These are phyloP conservation scores for Zapus hudsonius DNA, from an alignment of 2,113 vertebrate genomes.

Conservation along the genomic window DNA sequence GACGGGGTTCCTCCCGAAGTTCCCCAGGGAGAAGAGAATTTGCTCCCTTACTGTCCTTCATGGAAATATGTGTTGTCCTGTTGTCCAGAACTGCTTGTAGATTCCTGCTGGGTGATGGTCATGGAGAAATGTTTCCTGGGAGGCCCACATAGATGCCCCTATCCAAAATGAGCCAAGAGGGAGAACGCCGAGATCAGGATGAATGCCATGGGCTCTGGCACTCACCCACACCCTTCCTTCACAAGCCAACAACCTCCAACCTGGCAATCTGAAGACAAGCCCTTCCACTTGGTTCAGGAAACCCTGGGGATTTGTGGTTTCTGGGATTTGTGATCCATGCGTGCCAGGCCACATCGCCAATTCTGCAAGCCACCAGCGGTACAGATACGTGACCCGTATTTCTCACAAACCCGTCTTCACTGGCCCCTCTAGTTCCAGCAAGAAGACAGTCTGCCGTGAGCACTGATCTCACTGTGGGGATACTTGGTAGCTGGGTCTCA, in stretches of 20 bases:
- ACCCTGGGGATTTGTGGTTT: constrained; percentile 62
- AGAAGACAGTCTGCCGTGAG: constrained; percentile 41
- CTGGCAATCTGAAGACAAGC: neutral
- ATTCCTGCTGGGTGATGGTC: neutral
- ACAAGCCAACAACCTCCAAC: neutral
- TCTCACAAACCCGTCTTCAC: constrained; percentile 43
- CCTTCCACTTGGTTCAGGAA: constrained; percentile 54
- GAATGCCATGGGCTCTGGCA: neutral
- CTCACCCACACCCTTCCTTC: neutral
- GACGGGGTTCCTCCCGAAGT: neutral
- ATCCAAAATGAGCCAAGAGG: neutral
- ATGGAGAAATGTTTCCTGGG: neutral
- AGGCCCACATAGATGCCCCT: neutral
- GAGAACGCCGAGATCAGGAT: neutral
- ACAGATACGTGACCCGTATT: constrained; percentile 27
- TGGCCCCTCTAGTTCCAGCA: constrained; percentile 34
- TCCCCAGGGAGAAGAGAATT: neutral
- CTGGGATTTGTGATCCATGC: neutral
- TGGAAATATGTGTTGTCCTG: neutral
- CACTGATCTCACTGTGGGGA: constrained; percentile 29
- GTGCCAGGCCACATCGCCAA: constrained; percentile 60
- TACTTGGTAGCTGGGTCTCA: constrained; percentile 42
- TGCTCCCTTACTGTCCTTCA: neutral
- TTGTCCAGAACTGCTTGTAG: neutral
- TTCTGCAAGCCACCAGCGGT: neutral